phyloP scores from a whole-genome alignment of 2,888 invertebrate genomes.

The Acleris laterana region DNA sequence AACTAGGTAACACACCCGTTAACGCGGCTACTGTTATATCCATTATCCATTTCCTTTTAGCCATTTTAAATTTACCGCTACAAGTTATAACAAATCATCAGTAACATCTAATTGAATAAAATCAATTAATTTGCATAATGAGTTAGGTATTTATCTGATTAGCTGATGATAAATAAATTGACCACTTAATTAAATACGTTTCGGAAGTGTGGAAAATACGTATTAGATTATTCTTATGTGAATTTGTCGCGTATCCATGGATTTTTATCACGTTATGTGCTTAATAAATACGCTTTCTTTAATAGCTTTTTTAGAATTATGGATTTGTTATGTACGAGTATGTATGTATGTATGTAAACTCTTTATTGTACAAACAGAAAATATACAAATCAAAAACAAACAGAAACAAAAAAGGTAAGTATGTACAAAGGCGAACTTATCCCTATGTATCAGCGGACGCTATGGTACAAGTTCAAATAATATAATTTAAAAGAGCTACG shows the following conservation, averaged over 20 bases:
- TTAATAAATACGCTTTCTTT: background rate
- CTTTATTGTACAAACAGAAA: too few species aligned
- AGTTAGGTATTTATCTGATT: conserved; percentile 10
- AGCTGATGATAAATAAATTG: conserved; percentile 3
- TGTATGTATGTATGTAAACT: too few species aligned
- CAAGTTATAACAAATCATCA: conserved; percentile 11
- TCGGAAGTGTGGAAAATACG: conserved; percentile 1
- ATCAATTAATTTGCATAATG: conserved; percentile 24
- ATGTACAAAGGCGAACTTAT: too few species aligned
- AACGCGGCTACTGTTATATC: conserved; percentile 45
- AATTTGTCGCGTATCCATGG: background rate
- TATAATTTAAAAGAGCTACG: too few species aligned
- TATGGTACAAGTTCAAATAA: too few species aligned
- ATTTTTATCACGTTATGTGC: background rate
- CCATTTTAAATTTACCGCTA: conserved; percentile 33
- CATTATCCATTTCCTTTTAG: conserved; percentile 45
- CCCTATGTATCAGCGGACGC: too few species aligned
- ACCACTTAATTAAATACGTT: conserved; percentile 7
- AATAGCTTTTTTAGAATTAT: too few species aligned
- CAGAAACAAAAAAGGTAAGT: too few species aligned
- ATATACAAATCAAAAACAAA: too few species aligned
- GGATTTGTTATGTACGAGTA: too few species aligned
- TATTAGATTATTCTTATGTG: background rate
- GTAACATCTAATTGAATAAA: conserved; percentile 14
- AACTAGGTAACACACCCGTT: conserved; percentile 3